Percentiles rank a stretch among this genome's conserved stretches.
Evolutionary conservation across 2,888 invertebrate genomes (phyloP).

Genomic region (Orthosia gracilis): DNA sequence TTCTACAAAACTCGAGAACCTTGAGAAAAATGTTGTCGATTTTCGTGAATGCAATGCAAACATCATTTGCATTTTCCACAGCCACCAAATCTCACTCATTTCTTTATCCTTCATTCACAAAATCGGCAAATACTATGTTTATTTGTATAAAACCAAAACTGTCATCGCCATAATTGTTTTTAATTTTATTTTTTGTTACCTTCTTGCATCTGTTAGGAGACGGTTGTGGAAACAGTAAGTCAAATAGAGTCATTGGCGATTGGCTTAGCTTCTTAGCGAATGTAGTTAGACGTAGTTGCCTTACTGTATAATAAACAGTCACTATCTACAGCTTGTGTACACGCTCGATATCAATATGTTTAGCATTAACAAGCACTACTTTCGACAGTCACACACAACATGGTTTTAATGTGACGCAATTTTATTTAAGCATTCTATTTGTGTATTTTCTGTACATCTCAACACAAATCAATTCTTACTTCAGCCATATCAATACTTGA

Average conservation of each 20-base stretch:
- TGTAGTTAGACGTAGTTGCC: constrained; percentile 77
- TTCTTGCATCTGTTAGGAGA: constrained; percentile 91
- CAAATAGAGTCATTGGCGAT: constrained; percentile 86
- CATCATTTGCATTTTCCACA: constrained; percentile 30
- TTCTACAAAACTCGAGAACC: not conserved
- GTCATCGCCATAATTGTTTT: constrained; percentile 85
- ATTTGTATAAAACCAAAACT: constrained; percentile 75
- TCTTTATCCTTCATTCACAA: constrained; percentile 68
- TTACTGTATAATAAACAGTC: constrained; percentile 70
- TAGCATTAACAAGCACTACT: constrained; percentile 65
- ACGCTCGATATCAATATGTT: constrained; percentile 60
- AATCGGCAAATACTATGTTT: constrained; percentile 77
- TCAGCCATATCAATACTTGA: constrained; percentile 52
- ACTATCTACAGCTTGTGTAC: constrained; percentile 67
- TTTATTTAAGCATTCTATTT: constrained; percentile 59
- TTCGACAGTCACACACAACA: constrained; percentile 58
- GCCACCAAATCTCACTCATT: constrained; percentile 48
- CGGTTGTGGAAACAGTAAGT: constrained; percentile 91
- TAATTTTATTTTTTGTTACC: constrained; percentile 87
- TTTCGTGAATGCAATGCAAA: constrained; percentile 34
- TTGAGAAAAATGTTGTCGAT: constrained; percentile 11
- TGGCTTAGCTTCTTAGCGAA: constrained; percentile 87
- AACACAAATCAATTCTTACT: constrained; percentile 53
- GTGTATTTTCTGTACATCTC: constrained; percentile 55
- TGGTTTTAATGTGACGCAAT: constrained; percentile 52